These are phyloP conservation scores for Drosophila lowei DNA, from an alignment of 1,140 invertebrate genomes.

Conservation along the genomic window DNA sequence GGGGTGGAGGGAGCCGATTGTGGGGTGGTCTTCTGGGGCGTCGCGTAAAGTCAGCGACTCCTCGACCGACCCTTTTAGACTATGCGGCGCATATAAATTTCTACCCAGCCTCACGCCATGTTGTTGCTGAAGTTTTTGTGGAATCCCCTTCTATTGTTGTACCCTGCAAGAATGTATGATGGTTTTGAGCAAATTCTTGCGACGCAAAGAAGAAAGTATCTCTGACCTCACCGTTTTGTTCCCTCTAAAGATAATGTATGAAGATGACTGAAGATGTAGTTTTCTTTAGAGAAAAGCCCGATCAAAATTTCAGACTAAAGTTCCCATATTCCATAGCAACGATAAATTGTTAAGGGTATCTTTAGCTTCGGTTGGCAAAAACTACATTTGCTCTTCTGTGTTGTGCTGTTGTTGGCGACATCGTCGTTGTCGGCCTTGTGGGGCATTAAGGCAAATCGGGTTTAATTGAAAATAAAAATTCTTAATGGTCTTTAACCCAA, in stretches of 20 bases:
- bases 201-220: neutral
- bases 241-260: too few species aligned
- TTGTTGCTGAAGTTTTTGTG: constrained; percentile 26
- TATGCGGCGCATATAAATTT: constrained; percentile 80
- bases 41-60: constrained; percentile 71
- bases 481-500: constrained; percentile 81
- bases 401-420: constrained; percentile 62
- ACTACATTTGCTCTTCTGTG: too few species aligned
- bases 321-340: too few species aligned
- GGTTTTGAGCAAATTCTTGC: too few species aligned
- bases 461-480: constrained; percentile 83
- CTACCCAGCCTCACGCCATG: constrained; percentile 44
- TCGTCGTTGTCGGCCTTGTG: constrained; percentile 79
- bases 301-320: neutral
- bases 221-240: too few species aligned
- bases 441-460: constrained; percentile 82
- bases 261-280: too few species aligned
- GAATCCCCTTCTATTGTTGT: constrained; percentile 14
- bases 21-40: constrained; percentile 35
- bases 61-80: constrained; percentile 72
- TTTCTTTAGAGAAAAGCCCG: too few species aligned
- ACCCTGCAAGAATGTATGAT: too few species aligned
- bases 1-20: constrained; percentile 1
- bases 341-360: too few species aligned
- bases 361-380: too few species aligned